Conservation (phyloP, 2,113 vertebrate species). For the Platysteira castanea region DNA sequence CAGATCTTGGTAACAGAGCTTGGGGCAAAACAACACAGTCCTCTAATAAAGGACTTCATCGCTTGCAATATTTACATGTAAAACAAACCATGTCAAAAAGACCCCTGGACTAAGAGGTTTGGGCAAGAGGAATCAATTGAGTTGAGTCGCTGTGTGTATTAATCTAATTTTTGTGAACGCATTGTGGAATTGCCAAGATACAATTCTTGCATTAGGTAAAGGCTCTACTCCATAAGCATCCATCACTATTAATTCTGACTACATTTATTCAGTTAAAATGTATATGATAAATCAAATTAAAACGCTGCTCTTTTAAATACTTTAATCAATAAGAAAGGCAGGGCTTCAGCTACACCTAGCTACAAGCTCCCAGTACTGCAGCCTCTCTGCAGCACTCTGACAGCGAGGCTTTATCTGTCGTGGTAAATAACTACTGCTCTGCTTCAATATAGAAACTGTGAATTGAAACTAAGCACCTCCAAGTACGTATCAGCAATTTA, state of each 20-base stretch:
- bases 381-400: neutral
- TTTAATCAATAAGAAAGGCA: neutral
- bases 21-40: neutral
- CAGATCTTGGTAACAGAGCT: neutral
- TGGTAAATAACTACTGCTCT: neutral
- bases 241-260: neutral
- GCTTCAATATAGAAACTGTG: neutral
- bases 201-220: neutral
- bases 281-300: neutral
- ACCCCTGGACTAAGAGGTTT: neutral
- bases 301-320: neutral
- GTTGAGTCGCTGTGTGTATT: neutral
- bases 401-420: rapidly evolving
- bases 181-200: neutral
- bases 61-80: neutral
- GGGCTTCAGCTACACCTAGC: slow-evolving; percentile 69
- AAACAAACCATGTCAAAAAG: neutral
- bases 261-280: neutral
- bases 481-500: neutral
- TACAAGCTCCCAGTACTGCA: neutral
- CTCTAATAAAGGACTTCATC: neutral
- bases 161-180: neutral
- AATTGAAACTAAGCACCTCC: neutral
- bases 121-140: neutral
- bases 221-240: neutral